Evolutionary conservation across 2,113 vertebrate species (phyloP).

Genomic region (Narcine bancroftii): DNA sequence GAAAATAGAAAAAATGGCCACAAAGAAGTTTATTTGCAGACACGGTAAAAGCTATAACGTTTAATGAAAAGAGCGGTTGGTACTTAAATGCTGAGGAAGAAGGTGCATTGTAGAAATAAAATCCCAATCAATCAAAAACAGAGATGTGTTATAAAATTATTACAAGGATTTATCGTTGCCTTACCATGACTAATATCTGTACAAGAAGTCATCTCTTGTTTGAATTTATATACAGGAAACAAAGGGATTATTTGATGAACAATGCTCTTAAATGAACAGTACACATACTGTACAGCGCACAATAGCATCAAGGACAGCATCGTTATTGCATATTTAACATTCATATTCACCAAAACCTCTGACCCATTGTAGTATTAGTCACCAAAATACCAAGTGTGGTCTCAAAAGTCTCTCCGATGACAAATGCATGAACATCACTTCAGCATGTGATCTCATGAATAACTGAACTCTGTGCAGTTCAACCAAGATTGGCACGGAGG

Average conservation of each 20-base stretch:
- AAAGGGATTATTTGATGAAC: neutral
- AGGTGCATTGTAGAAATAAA: neutral
- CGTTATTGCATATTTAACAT: neutral
- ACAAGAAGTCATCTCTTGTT: neutral
- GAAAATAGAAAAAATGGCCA: neutral
- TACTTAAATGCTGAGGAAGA: neutral
- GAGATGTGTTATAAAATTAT: neutral
- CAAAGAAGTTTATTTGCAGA: neutral
- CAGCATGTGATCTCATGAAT: too few relatives aligned
- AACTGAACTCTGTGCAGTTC: neutral
- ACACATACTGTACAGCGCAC: neutral
- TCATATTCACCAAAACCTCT: neutral
- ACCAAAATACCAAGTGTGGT: neutral
- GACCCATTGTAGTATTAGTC: neutral
- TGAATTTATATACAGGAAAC: neutral
- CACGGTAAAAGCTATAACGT: neutral
- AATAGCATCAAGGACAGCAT: neutral
- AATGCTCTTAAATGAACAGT: neutral
- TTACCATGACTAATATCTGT: neutral
- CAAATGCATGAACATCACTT: too few relatives aligned
- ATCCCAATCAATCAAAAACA: neutral
- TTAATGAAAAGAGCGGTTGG: neutral
- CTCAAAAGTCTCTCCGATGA: too few relatives aligned
- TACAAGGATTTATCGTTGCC: neutral
- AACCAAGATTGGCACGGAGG: neutral